Percentiles rank a stretch among this genome's conserved stretches.
phyloP scores from a whole-genome alignment of 2,113 vertebrate species.

The Bostrychus sinensis region DNA sequence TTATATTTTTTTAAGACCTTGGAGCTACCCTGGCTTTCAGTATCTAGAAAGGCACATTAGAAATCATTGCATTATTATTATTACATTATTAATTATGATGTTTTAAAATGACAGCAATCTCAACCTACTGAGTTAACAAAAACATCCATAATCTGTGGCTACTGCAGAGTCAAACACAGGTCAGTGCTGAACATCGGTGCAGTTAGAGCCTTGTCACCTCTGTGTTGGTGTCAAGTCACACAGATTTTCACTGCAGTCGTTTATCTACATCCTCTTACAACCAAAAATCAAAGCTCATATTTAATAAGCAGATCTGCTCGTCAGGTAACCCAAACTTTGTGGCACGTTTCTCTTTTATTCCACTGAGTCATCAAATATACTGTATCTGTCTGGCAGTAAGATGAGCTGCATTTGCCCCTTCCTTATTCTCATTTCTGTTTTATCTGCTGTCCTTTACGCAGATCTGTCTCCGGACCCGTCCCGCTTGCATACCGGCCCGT shows the following conservation, averaged over 20 bases:
- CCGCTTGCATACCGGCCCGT: slow-evolving; percentile 45
- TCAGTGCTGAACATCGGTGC: no score
- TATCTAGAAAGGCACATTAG: no score
- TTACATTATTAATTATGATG: no score
- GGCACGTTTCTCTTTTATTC: neutral
- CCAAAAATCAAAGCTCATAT: slow-evolving; percentile 5
- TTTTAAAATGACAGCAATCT: no score
- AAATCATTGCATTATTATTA: no score
- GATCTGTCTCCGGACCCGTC: slow-evolving; percentile 23
- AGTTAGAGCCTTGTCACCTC: neutral
- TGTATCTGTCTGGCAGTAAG: neutral
- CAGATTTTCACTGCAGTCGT: neutral
- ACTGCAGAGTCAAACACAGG: no score
- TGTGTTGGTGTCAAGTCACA: neutral
- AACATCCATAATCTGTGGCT: no score
- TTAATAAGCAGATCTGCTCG: neutral
- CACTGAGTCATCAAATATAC: neutral
- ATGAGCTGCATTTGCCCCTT: neutral
- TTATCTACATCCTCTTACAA: neutral
- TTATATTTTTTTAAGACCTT: no score
- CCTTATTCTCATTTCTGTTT: neutral
- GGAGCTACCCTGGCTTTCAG: no score
- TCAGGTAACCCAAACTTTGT: neutral
- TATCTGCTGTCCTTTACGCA: neutral
- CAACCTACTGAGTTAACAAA: no score